Conservation (phyloP, 2,113 vertebrate genomes). For the Notarius lentiginosus region DNA sequence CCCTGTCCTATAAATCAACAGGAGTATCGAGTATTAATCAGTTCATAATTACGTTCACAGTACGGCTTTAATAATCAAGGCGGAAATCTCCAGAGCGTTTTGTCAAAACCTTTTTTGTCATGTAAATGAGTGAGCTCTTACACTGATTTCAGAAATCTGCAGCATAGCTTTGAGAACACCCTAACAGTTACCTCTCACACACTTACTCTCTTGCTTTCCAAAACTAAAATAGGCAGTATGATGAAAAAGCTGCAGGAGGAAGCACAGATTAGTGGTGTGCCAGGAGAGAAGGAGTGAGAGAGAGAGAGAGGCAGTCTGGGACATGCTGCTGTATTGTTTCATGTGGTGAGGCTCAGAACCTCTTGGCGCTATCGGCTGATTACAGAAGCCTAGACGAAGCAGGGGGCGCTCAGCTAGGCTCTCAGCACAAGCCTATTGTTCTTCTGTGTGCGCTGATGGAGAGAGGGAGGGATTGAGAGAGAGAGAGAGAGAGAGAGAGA, state of each 20-base stretch:
- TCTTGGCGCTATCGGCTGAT: constrained; percentile 30
- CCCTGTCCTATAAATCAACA: constrained; percentile 10
- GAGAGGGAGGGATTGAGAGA: constrained; percentile 38
- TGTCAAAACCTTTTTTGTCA: constrained; percentile 32
- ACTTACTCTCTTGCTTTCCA: constrained; percentile 28
- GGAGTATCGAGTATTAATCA: constrained; percentile 29
- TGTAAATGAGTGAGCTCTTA: constrained; percentile 39
- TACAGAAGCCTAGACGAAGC: constrained; percentile 37
- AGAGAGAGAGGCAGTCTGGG: constrained; percentile 26
- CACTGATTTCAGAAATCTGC: constrained; percentile 35
- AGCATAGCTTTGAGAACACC: constrained; percentile 21
- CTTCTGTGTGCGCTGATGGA: constrained; percentile 24
- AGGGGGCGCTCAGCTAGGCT: constrained; percentile 31
- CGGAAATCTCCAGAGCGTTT: constrained; percentile 4
- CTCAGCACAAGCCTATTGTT: constrained; percentile 47
- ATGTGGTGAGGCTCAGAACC: constrained; percentile 30
- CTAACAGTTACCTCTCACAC: constrained; percentile 23
- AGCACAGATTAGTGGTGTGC: constrained; percentile 27
- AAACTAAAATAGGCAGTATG: constrained; percentile 34
- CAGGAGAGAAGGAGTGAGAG: constrained; percentile 18
- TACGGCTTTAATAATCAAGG: constrained; percentile 20
- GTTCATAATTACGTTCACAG: constrained; percentile 20
- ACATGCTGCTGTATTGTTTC: constrained; percentile 39
- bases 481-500: constrained; percentile 58
- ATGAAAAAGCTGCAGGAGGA: constrained; percentile 39